These are phyloP conservation scores for Nomada fucata DNA, from an alignment of 2,888 invertebrate species.

Conservation along the genomic window DNA sequence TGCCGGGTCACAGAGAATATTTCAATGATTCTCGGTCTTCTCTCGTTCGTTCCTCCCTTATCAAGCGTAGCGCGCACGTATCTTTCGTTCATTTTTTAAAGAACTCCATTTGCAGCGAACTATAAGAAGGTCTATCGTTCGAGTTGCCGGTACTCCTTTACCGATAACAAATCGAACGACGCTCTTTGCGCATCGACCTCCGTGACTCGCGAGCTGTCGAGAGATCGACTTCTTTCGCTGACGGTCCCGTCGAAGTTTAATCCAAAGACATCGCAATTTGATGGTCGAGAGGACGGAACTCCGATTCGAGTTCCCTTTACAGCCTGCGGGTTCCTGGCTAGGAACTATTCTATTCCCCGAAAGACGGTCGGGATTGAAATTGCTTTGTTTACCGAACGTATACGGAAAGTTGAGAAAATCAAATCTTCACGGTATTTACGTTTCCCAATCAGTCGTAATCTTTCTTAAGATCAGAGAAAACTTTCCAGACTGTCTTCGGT, in stretches of 20 bases:
- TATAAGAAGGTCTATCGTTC: background rate
- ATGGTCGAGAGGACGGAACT: constrained; percentile 44
- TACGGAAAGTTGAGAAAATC: no score
- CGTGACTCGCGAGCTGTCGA: background rate
- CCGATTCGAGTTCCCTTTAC: constrained; percentile 27
- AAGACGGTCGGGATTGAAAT: constrained; percentile 47
- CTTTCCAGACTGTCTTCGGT: background rate
- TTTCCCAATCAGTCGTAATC: no score
- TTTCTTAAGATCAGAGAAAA: constrained; percentile 3
- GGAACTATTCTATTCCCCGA: constrained; percentile 26
- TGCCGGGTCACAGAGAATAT: background rate
- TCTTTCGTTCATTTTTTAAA: constrained; percentile 10
- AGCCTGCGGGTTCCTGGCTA: constrained; percentile 12
- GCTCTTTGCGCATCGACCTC: constrained; percentile 28
- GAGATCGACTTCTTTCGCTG: constrained; percentile 8
- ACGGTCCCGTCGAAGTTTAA: constrained; percentile 64
- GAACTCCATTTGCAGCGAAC: constrained; percentile 13
- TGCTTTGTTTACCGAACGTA: constrained; percentile 43
- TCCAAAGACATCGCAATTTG: constrained; percentile 67
- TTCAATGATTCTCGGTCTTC: no score
- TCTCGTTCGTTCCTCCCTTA: no score
- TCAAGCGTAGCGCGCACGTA: background rate
- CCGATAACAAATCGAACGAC: constrained; percentile 17
- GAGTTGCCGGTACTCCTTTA: constrained; percentile 22
- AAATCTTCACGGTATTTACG: no score